Evolutionary conservation across 2,797 vertebrate species (phyloP), one percentile per base, ranked within the genome.

Genomic region (Liparis tanakae): DNA sequence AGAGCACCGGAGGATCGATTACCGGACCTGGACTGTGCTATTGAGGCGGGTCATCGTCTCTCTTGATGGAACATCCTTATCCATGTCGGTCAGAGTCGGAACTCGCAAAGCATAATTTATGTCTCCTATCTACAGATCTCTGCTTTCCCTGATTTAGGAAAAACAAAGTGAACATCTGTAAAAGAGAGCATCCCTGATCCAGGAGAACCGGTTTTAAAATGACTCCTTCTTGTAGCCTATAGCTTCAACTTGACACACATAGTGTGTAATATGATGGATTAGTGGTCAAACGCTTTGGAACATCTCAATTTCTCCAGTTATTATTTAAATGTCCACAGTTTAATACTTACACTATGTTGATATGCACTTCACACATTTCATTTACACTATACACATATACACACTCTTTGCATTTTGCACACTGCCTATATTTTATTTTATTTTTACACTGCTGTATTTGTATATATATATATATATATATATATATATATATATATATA

Each of bases 1-100:
- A 85, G 79, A 84, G 69, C 22, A 71, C 46, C 65, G 12, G 12
- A 33, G 17, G 0, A 63, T 44, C 2, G 2, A 53, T 37, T 22
- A 55, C 1, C 33, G 2, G 50, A 51, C 10, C 36, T 70, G 57
- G 36, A 6, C 55, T 25, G 13, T 57, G 7, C 46, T 63, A 7
- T 56, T 37, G 14, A 54, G 18, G 59, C 33, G 36, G 37, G 22
- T 36, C 33, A 39, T 44, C 0, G 33, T 58, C n/a, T 34, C 25
- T 43, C 7, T 48, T 70, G 3, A 44, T 9, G 36, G 36, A 1
- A 64, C 61, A 50, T 54, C 0, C 37, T 36, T 60, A 5, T 51
- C 15, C n/a, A 67, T 0, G 10, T 67, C 6, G 5, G 6, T n/a
- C 1, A n/a, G 25, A 62, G 36, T 48, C 18, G 54, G 0, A 12